Base-by-base conservation (phyloP, 2,113 vertebrate genomes). In the Catharus fuscescens region DNA sequence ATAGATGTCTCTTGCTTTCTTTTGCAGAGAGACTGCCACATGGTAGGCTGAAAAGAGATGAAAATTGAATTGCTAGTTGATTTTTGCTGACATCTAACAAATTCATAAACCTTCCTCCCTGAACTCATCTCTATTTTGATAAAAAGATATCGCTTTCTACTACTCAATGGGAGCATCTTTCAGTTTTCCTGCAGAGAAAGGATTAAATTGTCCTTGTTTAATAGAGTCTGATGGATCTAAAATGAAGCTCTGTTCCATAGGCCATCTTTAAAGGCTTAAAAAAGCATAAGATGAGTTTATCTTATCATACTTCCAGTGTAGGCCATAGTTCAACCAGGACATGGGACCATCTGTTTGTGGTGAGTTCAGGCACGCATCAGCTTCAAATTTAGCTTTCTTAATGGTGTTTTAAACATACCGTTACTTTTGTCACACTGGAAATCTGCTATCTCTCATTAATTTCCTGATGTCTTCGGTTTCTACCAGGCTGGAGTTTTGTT, bases 401-500 rank as follows among this genome's bases (percentile, higher is more conserved):
- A 66, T 81, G 48, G 31, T 38, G 14, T 87, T 93, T 95, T 61
- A 76, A 90, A 71, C 23, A 34, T 61, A 47, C 36, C 34, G 40
- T 89, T 88, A 71, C 61, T 90, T 93, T 53, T 89, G 34, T 81
- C 73, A 93, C 64, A 32, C 29, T 80, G 73, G 57, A 81, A 91
- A 89, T 86, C 76, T 86, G 59, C 50, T 92, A 3, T 86, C 53
- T 32, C 5, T 85, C 61, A 48, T 57, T 21, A 89, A 53, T 72
- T 92, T 97, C 86, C 77, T 69, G 36, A 81, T 72, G 32, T 81
- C 73, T 84, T 87, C 31, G 60, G 31, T 81, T 89, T 92, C 45
- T 20, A 69, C 15, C 19, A 65, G 44, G 31, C 48, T 84, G 59
- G 31, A 85, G 62, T 85, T 94, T 79, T 91, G 52, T 50, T 86